Conservation (phyloP, 1,140 invertebrate genomes). For the Eubasilissa regina region DNA sequence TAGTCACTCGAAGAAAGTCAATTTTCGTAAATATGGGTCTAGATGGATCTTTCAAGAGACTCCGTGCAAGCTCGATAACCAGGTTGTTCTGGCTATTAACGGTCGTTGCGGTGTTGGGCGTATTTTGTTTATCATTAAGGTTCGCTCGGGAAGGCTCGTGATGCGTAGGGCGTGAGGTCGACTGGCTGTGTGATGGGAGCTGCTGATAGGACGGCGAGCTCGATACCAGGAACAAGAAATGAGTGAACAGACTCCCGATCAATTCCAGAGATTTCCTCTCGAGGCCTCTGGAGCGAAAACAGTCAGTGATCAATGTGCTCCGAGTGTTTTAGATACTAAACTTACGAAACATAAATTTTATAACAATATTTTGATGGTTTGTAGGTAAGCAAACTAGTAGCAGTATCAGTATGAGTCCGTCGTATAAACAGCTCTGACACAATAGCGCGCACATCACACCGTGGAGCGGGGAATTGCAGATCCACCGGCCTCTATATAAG, state of each 20-base stretch:
- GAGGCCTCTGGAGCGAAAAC: background rate
- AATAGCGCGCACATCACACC: too few species aligned
- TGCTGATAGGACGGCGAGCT: background rate
- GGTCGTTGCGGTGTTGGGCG: background rate
- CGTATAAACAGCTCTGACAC: too few species aligned
- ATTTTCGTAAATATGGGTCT: too few species aligned
- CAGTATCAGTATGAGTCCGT: too few species aligned
- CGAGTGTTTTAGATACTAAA: background rate
- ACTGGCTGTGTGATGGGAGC: conserved; percentile 14
- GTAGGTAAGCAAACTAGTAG: too few species aligned
- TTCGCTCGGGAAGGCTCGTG: conserved; percentile 31
- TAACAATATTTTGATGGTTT: too few species aligned
- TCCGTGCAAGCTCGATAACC: background rate
- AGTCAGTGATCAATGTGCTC: background rate
- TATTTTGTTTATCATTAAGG: conserved; percentile 36
- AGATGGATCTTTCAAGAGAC: background rate
- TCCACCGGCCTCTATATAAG: too few species aligned
- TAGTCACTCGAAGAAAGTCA: too few species aligned
- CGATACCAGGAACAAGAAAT: conserved; percentile 40
- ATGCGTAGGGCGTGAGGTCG: conserved; percentile 44
- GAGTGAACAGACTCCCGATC: conserved; percentile 9
- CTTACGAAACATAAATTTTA: too few species aligned
- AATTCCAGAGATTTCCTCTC: conserved; percentile 10
- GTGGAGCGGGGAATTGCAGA: too few species aligned
- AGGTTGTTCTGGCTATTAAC: background rate